Evolutionary conservation across 2,113 vertebrate genomes (phyloP).

Genomic region (Anas platyrhynchos): DNA sequence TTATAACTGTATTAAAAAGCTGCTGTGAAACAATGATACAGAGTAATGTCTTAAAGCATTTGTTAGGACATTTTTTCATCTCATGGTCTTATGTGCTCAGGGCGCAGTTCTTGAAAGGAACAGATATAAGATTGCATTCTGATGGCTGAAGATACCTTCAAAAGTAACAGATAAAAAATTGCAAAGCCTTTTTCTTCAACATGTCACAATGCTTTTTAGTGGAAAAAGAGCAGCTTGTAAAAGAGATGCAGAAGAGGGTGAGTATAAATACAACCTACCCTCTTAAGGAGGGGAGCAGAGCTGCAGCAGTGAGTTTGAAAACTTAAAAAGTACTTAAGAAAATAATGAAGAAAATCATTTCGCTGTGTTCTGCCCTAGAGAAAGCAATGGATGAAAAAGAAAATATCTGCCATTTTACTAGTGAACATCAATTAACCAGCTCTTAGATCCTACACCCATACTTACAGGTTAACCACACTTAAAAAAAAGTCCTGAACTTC

Average conservation of each 20-base stretch:
- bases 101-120: not conserved
- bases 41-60: constrained; percentile 15
- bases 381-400: not conserved
- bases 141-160: not conserved
- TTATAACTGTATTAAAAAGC: constrained; percentile 46
- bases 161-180: not conserved
- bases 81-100: not conserved
- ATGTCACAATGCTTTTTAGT: not conserved
- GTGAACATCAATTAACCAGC: not conserved
- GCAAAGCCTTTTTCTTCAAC: not conserved
- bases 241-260: not conserved
- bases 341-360: not conserved
- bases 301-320: not conserved
- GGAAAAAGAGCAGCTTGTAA: not conserved
- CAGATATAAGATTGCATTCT: constrained; percentile 1
- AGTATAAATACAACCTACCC: not conserved
- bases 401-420: not conserved
- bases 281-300: not conserved
- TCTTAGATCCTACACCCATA: not conserved
- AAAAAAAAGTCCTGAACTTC: not conserved
- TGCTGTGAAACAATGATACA: constrained; percentile 3
- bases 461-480: not conserved
- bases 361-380: not conserved
- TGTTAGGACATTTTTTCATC: constrained; percentile 21
- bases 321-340: not conserved